These are phyloP conservation scores for Noctilio leporinus DNA, from an alignment of 2,113 vertebrate genomes.

Conservation along the genomic window DNA sequence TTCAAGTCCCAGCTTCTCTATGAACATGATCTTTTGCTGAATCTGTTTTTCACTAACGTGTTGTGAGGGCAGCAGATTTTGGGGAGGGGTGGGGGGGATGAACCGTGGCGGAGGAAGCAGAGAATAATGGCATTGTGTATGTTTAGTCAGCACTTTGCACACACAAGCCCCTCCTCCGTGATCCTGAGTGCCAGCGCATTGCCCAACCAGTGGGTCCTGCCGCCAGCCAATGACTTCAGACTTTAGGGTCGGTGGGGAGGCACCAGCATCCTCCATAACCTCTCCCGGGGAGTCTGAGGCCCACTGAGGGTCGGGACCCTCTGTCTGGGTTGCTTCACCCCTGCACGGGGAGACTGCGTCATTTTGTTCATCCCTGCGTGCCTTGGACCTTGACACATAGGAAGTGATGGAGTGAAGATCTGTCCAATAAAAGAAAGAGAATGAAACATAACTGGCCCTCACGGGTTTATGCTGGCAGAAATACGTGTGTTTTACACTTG, in stretches of 20 bases:
- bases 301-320: neutral
- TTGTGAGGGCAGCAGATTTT: neutral
- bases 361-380: neutral
- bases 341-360: neutral
- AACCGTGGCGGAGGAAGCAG: neutral
- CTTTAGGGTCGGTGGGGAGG: neutral
- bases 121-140: no score
- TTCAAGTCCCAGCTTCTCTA: neutral
- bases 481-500: neutral
- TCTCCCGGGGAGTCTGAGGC: neutral
- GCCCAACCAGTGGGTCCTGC: no score
- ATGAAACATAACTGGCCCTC: neutral
- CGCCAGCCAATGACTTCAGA: accelerated
- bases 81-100: no score
- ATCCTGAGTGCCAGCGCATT: neutral
- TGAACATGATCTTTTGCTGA: accelerated
- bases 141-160: neutral
- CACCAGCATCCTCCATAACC: neutral
- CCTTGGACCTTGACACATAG: neutral
- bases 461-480: no score
- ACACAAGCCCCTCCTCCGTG: accelerated
- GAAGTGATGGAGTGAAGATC: neutral
- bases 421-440: neutral
- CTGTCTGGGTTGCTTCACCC: accelerated
- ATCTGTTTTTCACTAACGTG: neutral